Evolutionary conservation across 2,797 vertebrate genomes (phyloP).

Genomic region (Catharus ustulatus): DNA sequence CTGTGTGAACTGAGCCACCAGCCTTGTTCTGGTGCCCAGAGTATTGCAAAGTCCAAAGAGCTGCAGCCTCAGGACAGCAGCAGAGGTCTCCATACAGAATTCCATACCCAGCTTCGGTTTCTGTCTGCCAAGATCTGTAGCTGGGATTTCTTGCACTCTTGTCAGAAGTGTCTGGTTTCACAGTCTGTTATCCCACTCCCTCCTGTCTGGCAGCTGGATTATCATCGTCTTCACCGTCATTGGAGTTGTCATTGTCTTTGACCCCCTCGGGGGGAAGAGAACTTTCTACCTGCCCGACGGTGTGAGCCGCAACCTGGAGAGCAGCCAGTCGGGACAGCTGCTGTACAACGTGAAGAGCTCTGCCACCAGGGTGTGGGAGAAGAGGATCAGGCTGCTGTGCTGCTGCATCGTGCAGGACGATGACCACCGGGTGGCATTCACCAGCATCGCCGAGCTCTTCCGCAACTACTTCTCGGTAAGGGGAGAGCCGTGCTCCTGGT

Average conservation of each 20-base stretch:
- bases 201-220: conserved; percentile 84
- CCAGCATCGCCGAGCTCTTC: conserved; percentile 89
- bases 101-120: neutral
- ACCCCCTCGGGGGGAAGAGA: conserved; percentile 86
- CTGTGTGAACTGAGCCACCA: neutral
- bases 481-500: neutral
- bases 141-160: neutral
- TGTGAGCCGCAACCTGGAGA: conserved; percentile 80
- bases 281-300: conserved; percentile 46
- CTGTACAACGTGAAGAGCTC: conserved; percentile 86
- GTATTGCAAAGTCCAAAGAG: neutral
- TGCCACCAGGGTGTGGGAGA: conserved; percentile 92
- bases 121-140: neutral
- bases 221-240: conserved; percentile 86
- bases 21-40: neutral
- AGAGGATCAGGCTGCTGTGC: conserved; percentile 87
- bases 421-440: conserved; percentile 88
- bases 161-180: neutral
- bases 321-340: conserved; percentile 85
- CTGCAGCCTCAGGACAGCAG: neutral
- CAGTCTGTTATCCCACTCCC: neutral
- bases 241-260: conserved; percentile 90
- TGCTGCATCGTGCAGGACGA: conserved; percentile 92
- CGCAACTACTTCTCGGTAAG: conserved; percentile 90
- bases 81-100: neutral